Evolutionary conservation across 2,797 vertebrate species (phyloP).

Genomic region (Hipposideros larvatus): DNA sequence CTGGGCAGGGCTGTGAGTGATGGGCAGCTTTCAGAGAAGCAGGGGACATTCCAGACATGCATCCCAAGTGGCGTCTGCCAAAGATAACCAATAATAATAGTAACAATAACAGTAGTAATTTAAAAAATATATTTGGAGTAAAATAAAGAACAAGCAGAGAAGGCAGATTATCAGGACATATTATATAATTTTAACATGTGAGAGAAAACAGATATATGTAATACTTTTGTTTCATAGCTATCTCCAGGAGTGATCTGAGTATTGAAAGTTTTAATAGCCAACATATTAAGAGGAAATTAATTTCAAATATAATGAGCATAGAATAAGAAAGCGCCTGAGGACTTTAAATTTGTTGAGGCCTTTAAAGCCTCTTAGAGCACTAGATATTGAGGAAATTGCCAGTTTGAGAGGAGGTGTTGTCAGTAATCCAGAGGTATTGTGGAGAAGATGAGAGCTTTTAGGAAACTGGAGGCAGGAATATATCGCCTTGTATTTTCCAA

Average conservation of each 20-base stretch:
- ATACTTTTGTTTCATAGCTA: background rate
- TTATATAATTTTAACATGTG: background rate
- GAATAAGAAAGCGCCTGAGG: background rate
- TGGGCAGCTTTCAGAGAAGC: background rate
- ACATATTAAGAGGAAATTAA: background rate
- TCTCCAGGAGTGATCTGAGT: background rate
- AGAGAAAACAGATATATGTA: background rate
- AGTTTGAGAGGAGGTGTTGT: background rate
- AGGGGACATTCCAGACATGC: background rate
- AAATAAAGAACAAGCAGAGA: conserved; percentile 26
- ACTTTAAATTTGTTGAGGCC: background rate
- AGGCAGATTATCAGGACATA: background rate
- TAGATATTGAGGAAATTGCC: background rate
- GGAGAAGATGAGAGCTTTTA: background rate
- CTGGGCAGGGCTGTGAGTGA: background rate
- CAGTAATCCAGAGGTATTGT: background rate
- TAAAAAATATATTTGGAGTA: conserved; percentile 9
- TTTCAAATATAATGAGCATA: background rate
- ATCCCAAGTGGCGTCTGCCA: background rate
- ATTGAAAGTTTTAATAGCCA: background rate
- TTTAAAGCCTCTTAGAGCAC: background rate
- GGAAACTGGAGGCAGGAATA: background rate
- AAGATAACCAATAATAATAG: background rate
- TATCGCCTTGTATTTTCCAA: background rate
- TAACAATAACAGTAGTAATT: background rate